Evolutionary conservation across 1,140 invertebrate genomes (phyloP), one percentile per base, ranked within the genome.

Genomic region (Phthorimaea operculella): DNA sequence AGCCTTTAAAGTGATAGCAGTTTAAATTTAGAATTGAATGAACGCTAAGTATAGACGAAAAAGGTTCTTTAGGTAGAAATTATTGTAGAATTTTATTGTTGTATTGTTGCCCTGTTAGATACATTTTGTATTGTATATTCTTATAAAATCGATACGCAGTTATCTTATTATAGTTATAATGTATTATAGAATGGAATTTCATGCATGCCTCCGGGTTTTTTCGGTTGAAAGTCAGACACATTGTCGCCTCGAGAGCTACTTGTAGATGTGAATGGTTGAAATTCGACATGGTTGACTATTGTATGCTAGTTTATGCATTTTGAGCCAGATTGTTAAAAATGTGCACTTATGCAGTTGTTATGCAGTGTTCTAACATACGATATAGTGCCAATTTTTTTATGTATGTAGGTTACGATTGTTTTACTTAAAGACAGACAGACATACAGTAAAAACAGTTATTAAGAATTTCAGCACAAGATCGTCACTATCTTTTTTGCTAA

Each of bases 81-180:
- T 39, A 12, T 39, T 4, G n/a, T 39, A n/a, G 10, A n/a, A 9
- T 39, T 39, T n/a, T 28, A 12, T 39, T 39, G 36, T 39, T 12
- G 8, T 21, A 33, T 50, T 28, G 48, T 15, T 50, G 18, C 21
- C 15, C 10, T 15, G 11, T 50, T 33, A 33, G 17, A 28, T 33
- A 50, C 21, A 14, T 50, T 50, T 18, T 17, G 48, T 14, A 14
- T 33, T 50, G 16, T 50, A 50, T 33, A 50, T 33, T 17, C 0
- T 36, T 15, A 18, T 55, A 18, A 34, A 70, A 70, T 68, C 64
- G 74, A 74, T 64, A 67, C 68, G 59, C 55, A 65, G 72, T 70
- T 73, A 72, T 76, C 62, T 69, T 73, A 69, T 76, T 71, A 73
- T 72, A 68, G 58, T 68, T 70, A 76, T 70, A 72, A 71, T 68